Percentiles rank a stretch among this genome's conserved stretches.
phyloP scores from a whole-genome alignment of 1,140 invertebrate genomes.

The Megalonaias nervosa region DNA sequence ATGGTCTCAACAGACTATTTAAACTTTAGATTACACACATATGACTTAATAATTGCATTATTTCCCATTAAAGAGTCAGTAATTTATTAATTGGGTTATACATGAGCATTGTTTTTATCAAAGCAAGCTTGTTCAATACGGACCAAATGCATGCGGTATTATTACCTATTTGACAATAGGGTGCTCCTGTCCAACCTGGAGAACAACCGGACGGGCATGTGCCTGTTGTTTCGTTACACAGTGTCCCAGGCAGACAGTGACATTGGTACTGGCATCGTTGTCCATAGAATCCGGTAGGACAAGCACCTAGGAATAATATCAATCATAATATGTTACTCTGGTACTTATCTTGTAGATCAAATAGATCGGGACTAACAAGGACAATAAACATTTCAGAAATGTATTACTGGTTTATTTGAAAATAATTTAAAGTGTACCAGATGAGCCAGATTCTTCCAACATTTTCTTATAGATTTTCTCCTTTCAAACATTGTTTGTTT shows the following conservation, averaged over 20 bases:
- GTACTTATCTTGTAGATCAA: too few relatives aligned
- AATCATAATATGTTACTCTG: too few relatives aligned
- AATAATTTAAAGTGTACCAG: too few relatives aligned
- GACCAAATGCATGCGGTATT: background rate
- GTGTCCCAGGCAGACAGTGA: constrained; percentile 27
- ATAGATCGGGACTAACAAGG: too few relatives aligned
- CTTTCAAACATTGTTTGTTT: too few relatives aligned
- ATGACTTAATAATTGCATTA: background rate
- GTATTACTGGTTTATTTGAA: too few relatives aligned
- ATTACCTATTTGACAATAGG: constrained; percentile 27
- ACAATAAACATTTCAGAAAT: too few relatives aligned
- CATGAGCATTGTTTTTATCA: too few relatives aligned
- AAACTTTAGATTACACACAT: background rate
- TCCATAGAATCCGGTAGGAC: constrained; percentile 22
- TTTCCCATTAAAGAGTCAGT: background rate
- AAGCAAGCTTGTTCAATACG: too few relatives aligned
- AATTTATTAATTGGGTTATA: background rate
- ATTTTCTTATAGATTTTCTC: too few relatives aligned
- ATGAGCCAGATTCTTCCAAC: too few relatives aligned
- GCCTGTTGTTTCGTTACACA: constrained; percentile 24
- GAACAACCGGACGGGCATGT: constrained; percentile 29
- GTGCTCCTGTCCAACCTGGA: constrained; percentile 23
- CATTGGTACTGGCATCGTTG: constrained; percentile 29
- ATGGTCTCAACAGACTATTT: background rate
- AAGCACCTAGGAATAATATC: background rate